A percentile compares a stretch with the other conserved stretches of the same genome.
Evolutionary conservation across 2,888 invertebrate species (phyloP).

Genomic region (Macroteleia sp.): DNA sequence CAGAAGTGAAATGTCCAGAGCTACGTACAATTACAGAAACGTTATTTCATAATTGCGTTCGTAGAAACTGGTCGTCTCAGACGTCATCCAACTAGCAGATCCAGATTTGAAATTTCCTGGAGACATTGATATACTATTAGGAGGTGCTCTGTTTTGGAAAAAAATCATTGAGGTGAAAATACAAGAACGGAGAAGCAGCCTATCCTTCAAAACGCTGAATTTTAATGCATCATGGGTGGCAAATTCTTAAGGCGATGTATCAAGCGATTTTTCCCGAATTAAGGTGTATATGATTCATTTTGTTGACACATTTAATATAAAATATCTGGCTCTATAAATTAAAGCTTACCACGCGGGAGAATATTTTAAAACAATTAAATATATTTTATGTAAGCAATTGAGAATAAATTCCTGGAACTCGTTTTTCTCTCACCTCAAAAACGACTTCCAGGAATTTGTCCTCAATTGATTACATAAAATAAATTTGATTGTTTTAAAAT

Average conservation of each 20-base stretch:
- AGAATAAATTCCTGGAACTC: too few species aligned
- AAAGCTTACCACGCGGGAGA: too few species aligned
- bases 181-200: background rate
- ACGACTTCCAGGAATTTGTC: too few species aligned
- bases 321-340: too few species aligned
- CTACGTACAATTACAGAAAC: background rate
- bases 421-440: too few species aligned
- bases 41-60: background rate
- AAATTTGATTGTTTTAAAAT: too few species aligned
- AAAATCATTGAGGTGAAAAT: background rate
- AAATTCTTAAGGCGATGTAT: background rate
- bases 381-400: too few species aligned
- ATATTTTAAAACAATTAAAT: too few species aligned
- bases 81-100: slow-evolving; percentile 7
- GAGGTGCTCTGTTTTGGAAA: background rate
- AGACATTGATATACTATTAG: background rate
- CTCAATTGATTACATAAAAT: too few species aligned
- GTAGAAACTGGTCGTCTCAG: background rate
- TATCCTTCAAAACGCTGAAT: background rate
- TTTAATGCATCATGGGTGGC: slow-evolving; percentile 6
- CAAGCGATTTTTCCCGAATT: too few species aligned
- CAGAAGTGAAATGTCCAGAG: background rate
- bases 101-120: background rate
- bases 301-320: too few species aligned
- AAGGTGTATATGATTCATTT: too few species aligned